Base-by-base conservation (phyloP, 2,797 vertebrate species). In the Avahi laniger region DNA sequence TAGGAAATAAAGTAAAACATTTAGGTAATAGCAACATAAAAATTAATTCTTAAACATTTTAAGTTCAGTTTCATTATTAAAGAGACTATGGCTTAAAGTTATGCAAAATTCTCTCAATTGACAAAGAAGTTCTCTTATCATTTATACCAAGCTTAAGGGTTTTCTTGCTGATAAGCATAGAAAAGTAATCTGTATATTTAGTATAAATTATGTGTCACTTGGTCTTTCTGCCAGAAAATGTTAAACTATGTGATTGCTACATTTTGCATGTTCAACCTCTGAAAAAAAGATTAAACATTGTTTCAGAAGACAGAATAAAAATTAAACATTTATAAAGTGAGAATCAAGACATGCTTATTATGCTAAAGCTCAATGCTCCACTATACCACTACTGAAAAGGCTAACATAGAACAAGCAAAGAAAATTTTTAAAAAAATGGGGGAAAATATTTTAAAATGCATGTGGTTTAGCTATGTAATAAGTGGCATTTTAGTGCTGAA, bases 41-140 rank as follows among this genome's bases (percentile, higher is more conserved):
- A 75, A 50, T 78, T 93, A 87, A 52, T 84, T 81, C 0, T 81
- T 86, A n/a, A 73, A 35, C 0, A 65, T 93, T 69, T 46, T 61
- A 95, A 84, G 69, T 69, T 91, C 50, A 70, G 1, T 92, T 93
- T 96, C n/a, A 80, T 94, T 95, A 48, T 80, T 84, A 89, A 94
- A 38, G 5, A 76, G 1, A 87, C 14, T 69, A 2, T 52, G 5
- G 9, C 35, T 94, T 76, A 46, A 73, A 73, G 22, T 57, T 10
- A 41, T 30, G 11, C 63, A 52, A 80, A 84, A 76, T 78, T 82
- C 14, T 65, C 35, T 52, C 52, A 94, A 38, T 38, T 80, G 38
- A 80, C 22, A 78, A 67, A 95, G 46, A 94, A 85, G n/a, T 15
- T 1, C 13, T 65, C 41, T 87, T 80, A 41, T 54, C 10, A 73